Evolutionary conservation across 2,797 vertebrate genomes (phyloP).

Genomic region (Epinephelus malabaricus): DNA sequence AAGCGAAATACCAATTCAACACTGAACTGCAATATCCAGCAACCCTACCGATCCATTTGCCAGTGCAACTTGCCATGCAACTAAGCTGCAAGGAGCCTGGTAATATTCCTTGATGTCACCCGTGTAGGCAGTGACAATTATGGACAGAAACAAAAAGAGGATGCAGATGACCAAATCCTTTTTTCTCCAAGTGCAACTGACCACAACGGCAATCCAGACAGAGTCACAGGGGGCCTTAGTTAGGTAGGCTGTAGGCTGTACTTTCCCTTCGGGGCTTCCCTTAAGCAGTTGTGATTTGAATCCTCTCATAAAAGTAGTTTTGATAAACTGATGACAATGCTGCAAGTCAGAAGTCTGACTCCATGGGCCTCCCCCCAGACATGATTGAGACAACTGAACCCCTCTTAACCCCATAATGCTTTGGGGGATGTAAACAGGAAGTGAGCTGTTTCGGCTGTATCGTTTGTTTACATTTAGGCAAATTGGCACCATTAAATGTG

Average conservation of each 20-base stretch:
- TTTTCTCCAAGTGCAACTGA: background rate
- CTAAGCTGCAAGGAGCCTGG: background rate
- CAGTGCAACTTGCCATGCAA: conserved; percentile 15
- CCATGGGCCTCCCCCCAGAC: background rate
- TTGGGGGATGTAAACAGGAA: no score
- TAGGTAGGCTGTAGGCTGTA: background rate
- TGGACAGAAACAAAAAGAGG: background rate
- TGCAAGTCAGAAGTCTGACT: background rate
- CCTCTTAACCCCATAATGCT: no score
- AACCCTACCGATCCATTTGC: conserved; percentile 1
- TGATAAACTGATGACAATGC: background rate
- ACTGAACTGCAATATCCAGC: background rate
- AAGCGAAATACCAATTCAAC: conserved; percentile 4
- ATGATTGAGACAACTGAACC: no score
- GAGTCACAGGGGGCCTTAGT: background rate
- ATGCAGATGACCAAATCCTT: conserved; percentile 5
- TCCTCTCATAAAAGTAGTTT: background rate
- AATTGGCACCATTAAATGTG: background rate
- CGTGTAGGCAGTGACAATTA: background rate
- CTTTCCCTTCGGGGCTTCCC: background rate
- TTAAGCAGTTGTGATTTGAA: background rate
- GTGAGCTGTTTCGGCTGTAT: no score
- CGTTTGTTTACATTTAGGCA: background rate
- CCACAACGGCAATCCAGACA: background rate
- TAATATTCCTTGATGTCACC: background rate